Evolutionary conservation across 2,113 vertebrate species (phyloP).

Genomic region (Eurystomus gularis): DNA sequence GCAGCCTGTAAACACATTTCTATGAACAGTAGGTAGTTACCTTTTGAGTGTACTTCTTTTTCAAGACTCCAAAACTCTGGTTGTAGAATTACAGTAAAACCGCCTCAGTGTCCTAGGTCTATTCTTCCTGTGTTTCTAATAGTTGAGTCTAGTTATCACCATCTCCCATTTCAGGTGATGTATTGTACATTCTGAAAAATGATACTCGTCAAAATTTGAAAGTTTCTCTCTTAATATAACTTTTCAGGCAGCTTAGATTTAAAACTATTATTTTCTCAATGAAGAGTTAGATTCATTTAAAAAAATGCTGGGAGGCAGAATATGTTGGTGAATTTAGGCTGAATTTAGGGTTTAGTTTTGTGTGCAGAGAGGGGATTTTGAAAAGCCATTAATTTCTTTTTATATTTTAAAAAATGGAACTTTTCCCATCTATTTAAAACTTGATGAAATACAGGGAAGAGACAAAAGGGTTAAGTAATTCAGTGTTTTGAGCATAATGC

Average conservation of each 20-base stretch:
- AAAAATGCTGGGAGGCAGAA: background rate
- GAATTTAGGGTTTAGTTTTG: background rate
- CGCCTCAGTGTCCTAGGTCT: background rate
- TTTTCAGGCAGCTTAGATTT: background rate
- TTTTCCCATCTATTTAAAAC: background rate
- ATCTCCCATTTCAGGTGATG: background rate
- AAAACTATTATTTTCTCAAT: background rate
- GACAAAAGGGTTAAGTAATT: background rate
- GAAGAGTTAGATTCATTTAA: background rate
- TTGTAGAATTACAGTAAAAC: background rate
- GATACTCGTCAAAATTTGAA: background rate
- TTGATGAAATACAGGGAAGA: background rate
- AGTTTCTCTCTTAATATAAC: background rate
- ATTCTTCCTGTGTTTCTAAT: background rate
- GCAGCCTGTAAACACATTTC: background rate
- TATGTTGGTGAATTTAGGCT: background rate
- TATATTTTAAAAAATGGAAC: rapidly evolving
- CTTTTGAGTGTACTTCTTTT: background rate
- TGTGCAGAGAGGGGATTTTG: rapidly evolving
- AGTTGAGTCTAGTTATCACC: background rate
- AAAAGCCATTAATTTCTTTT: rapidly evolving
- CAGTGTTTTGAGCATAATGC: background rate
- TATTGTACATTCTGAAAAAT: background rate
- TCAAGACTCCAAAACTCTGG: background rate
- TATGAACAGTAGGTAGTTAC: background rate